Conservation (phyloP, 1,140 invertebrate genomes). For the Protaetia brevitarsis region DNA sequence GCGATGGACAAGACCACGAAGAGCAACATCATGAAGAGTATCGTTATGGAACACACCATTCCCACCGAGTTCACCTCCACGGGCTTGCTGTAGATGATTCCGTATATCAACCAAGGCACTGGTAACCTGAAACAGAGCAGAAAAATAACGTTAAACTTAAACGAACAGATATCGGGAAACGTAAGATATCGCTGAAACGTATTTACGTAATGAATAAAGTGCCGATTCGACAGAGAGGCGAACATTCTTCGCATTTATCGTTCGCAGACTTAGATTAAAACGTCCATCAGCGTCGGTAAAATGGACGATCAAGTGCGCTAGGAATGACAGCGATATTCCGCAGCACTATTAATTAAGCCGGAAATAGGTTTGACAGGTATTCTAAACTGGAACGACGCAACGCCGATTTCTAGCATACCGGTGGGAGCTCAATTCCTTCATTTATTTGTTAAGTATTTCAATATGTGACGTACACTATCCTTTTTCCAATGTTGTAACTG, state of each 20-base stretch:
- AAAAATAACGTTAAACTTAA: too few species aligned
- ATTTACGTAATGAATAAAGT: too few species aligned
- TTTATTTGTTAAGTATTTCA: not conserved
- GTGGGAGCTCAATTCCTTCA: not conserved
- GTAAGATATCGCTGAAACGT: too few species aligned
- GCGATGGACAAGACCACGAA: constrained; percentile 95
- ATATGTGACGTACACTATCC: too few species aligned
- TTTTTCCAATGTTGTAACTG: too few species aligned
- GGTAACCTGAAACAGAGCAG: constrained; percentile 74
- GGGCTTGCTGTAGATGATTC: constrained; percentile 74
- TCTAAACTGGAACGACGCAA: not conserved
- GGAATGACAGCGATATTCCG: not conserved
- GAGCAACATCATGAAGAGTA: constrained; percentile 94
- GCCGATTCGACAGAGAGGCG: too few species aligned
- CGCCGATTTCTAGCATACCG: not conserved
- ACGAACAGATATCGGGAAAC: too few species aligned
- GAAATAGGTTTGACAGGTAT: constrained; percentile 3
- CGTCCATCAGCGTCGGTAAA: not conserved
- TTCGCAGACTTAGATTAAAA: constrained; percentile 6
- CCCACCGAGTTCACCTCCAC: constrained; percentile 90
- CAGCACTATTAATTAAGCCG: not conserved
- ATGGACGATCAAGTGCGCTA: not conserved
- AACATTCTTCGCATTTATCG: constrained; percentile 1
- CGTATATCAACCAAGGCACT: constrained; percentile 92
- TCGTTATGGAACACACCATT: constrained; percentile 95